Evolutionary conservation across 2,888 invertebrate genomes (phyloP), one percentile per base, ranked within the genome.

Genomic region (Pachydiplax longipennis): DNA sequence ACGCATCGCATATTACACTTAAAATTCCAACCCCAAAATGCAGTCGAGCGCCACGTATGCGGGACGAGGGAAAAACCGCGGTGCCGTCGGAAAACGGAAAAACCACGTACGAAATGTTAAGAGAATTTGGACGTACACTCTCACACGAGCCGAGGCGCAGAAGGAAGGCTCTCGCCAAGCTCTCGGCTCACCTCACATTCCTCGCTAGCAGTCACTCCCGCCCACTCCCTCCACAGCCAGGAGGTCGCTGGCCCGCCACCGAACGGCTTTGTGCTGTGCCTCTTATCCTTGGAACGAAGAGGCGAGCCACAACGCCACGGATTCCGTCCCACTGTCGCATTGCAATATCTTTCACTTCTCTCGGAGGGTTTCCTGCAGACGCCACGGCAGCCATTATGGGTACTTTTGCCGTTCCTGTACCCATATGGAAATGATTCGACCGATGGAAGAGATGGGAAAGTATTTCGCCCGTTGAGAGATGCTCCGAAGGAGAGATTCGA

Each of bases 171-270:
- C 83, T 58, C 83, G 83, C 83, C 83, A 83, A 61, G 53, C 83
- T 83, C 58, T 58, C 83, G 53, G 83, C 83, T 83, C 83, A 83
- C 83, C 83, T 83, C 58, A 35, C 83, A 83, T 83, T 83, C 83
- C 83, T 53, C 83, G 53, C 58, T 58, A 53, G 53, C 58, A 83
- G 83, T 83, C 83, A 83, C 83, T 83, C 58, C 82, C 83, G 58
- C 58, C 83, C 83, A 53, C 53, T 58, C 58, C 83, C 40, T 37
- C 40, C 81, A 22, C 37, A 12, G 13, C 82, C 13, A 12, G 83
- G 83, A 83, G 83, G 83, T 83, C 83, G 83, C 53, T 83, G 83
- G 83, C 83, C 83, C 83, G 25, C 35, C 83, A 35, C 58, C 31
- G 83, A 58, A 83, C 83, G 83, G 83, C 83, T 83, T 58, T 83